Base-by-base conservation (phyloP, 2,888 invertebrate species). In the Alviniconcha strummeri region DNA sequence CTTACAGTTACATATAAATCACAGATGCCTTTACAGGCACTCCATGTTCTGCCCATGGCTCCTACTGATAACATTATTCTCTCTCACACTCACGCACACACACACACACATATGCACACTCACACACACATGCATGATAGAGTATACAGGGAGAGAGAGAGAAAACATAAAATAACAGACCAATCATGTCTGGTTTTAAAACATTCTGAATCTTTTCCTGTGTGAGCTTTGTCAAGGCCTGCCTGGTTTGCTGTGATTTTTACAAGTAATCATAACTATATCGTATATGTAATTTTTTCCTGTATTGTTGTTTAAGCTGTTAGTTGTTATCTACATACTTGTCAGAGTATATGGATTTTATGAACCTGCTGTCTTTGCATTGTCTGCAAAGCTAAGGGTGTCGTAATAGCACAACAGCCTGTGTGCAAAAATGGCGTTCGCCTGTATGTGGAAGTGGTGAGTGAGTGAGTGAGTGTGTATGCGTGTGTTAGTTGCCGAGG, bases 311-410 rank as follows among this genome's bases (percentile, higher is more conserved):
- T 36, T 36, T 36, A 36, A 36, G 36, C 36, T 36, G 36, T 36
- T 36, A 36, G 36, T 36, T 75, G 75, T 55, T 75, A 52, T 52
- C 52, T 36, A 13, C 52, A 4, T 52, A 15, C 15, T 75, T 54
- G 36, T 36, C 36, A 36, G 54, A 55, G 15, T 17, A 75, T 75
- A 55, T 17, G 7, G 36, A 9, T 36, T 13, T 75, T 55, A 75
- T 75, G 52, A 54, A 75, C 75, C 75, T 75, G 75, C 75, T 75
- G 55, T 75, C 75, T 75, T 75, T 13, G 75, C 36, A 3, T 9
- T 36, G 36, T 36, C 6, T 55, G 17, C 75, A 75, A 75, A 75
- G 75, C 75, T 75, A 55, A 75, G 75, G 75, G 75, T 75, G 55
- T 7, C 52, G 55, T 75, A 55, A 75, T 52, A 17, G 55, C 75